Conservation (phyloP, 2,113 vertebrate genomes). For the Pterocles burchelli region DNA sequence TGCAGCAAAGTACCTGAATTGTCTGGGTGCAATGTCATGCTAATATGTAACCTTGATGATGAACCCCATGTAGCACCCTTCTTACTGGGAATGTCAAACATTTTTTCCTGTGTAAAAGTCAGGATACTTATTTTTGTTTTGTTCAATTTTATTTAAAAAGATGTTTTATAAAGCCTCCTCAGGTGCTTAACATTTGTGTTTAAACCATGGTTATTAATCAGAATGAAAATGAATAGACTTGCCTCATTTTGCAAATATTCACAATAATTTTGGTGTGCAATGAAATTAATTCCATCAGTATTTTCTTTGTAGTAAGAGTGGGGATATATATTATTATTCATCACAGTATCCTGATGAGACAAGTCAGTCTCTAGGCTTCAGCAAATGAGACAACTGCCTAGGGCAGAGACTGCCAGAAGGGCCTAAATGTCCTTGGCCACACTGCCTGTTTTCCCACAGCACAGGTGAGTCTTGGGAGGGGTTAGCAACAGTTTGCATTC, state of each 20-base stretch:
- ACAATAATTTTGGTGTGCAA: not conserved
- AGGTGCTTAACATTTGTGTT: not conserved
- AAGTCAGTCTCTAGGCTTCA: not conserved
- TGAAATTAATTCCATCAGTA: not conserved
- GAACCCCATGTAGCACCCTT: not conserved
- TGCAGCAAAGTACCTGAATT: not conserved
- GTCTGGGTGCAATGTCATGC: not conserved
- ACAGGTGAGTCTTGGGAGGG: not conserved
- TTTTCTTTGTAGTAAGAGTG: not conserved
- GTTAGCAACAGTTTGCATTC: not conserved
- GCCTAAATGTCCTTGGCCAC: not conserved
- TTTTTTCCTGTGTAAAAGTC: not conserved
- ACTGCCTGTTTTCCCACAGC: not conserved
- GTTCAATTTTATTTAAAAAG: not conserved
- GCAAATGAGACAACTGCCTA: not conserved
- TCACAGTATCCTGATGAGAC: not conserved
- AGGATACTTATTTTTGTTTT: not conserved
- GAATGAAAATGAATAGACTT: not conserved
- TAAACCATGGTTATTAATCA: not conserved
- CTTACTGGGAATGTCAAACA: not conserved
- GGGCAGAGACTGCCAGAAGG: not conserved
- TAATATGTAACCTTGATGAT: not conserved
- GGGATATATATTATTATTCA: not conserved
- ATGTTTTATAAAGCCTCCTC: not conserved
- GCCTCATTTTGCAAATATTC: not conserved